phyloP scores from a whole-genome alignment of 1,140 invertebrate genomes.

The Solenopsis fugax region DNA sequence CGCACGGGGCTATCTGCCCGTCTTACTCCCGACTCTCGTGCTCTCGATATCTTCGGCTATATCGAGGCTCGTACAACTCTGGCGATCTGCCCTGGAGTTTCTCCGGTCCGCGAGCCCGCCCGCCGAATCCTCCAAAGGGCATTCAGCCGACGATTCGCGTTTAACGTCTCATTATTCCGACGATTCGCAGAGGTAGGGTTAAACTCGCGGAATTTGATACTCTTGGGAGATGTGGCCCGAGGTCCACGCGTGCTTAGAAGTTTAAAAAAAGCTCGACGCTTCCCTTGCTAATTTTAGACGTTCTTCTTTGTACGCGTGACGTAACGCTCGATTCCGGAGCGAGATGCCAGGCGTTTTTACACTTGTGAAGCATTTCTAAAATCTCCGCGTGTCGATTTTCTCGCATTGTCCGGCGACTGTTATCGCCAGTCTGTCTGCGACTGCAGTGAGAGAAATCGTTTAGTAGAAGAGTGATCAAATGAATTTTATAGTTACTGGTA shows the following conservation, averaged over 20 bases:
- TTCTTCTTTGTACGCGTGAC: not conserved
- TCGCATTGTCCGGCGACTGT: not conserved
- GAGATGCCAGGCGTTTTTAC: not conserved
- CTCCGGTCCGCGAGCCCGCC: not conserved
- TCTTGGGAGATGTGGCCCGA: not conserved
- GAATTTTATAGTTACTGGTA: too few species aligned
- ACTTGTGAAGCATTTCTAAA: not conserved
- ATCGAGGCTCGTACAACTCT: constrained; percentile 6
- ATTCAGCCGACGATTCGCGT: not conserved
- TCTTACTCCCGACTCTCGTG: constrained; percentile 38
- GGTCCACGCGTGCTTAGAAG: not conserved
- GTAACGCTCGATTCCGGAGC: not conserved
- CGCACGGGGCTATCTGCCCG: constrained; percentile 64
- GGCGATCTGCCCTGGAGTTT: not conserved
- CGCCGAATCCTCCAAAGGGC: not conserved
- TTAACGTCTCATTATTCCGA: not conserved
- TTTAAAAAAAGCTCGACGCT: not conserved
- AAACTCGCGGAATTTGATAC: not conserved
- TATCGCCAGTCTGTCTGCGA: too few species aligned
- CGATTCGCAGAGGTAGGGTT: not conserved
- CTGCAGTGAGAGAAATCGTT: too few species aligned
- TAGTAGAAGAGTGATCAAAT: too few species aligned
- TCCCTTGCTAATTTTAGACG: not conserved
- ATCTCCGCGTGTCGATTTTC: not conserved
- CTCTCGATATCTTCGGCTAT: constrained; percentile 20